Conservation (phyloP, 2,113 vertebrate genomes). For the Calyptomena viridis region DNA sequence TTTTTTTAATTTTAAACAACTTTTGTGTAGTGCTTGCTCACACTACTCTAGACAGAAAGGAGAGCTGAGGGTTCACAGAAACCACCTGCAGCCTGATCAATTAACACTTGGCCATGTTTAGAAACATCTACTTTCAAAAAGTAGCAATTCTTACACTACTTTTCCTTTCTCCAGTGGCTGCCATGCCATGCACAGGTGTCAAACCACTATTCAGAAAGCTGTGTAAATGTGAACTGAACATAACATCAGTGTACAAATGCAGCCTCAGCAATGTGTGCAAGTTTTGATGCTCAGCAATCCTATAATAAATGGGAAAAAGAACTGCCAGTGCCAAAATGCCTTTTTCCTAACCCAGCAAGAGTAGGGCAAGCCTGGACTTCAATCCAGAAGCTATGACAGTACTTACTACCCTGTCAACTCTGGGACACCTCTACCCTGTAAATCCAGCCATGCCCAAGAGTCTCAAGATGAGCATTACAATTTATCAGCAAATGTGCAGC, state of each 20-base stretch:
- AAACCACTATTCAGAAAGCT: not conserved
- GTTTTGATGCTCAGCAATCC: not conserved
- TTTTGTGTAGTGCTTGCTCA: not conserved
- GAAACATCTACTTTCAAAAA: not conserved
- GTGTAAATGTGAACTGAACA: not conserved
- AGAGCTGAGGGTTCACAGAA: not conserved
- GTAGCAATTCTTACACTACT: not conserved
- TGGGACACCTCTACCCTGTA: not conserved
- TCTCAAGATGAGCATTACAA: not conserved
- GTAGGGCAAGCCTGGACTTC: not conserved
- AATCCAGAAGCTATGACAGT: not conserved
- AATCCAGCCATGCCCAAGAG: not conserved
- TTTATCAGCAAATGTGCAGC: not conserved
- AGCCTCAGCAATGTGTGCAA: accelerated
- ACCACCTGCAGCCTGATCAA: not conserved
- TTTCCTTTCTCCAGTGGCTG: not conserved
- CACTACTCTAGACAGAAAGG: not conserved
- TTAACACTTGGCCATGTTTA: not conserved
- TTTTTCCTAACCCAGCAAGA: not conserved
- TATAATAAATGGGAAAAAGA: not conserved
- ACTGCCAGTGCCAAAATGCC: not conserved
- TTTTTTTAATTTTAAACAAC: not conserved
- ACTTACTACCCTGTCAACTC: not conserved
- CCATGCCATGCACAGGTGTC: accelerated
- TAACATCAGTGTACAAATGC: accelerated